Evolutionary conservation across 2,888 invertebrate species (phyloP), one percentile per base, ranked within the genome.

Genomic region (Zygaena filipendulae): DNA sequence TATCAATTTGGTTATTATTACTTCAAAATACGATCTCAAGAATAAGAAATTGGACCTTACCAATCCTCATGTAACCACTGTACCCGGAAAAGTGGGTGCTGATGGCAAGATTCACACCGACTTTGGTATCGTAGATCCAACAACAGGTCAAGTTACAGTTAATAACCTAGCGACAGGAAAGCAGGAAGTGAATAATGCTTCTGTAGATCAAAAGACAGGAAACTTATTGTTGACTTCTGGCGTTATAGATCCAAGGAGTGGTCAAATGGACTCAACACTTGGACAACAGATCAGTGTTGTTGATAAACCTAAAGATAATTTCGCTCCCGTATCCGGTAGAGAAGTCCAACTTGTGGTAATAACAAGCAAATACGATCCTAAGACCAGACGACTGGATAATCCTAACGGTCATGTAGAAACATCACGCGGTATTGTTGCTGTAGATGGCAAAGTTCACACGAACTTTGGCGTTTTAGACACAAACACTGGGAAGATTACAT

Each of bases 181-280:
- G 48, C 81, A 74, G 25, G 84, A 84, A 36, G 50, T 81, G 3
- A 80, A 82, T 44, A 82, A 83, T 52, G 86, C 87, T n/a, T 64
- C 80, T 36, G 70, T 83, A 29, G 86, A 87, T 55, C 77, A 84
- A 1, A 83, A 82, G 49, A 83, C 84, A 1, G 84, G 85, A 23
- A 81, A 81, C 47, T 43, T 84, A 16, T 67, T 82, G 29, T 51
- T 79, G 8, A 66, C 67, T 9, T 75, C 85, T 30, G 74, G 75
- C 2, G 82, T 77, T n/a, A 55, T 69, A 3, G 81, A 84, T 43
- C 83, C 83, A 2, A 71, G 74, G 33, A 71, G 81, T 5, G 81
- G 82, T 3, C 68, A 75, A 40, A 55, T 75, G 9, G 83, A 83
- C 42, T 46, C 68, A 18, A 64, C 66, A 20, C 77, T 85, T 25